phyloP scores from a whole-genome alignment of 1,140 invertebrate genomes.

The Brachionus angularis region DNA sequence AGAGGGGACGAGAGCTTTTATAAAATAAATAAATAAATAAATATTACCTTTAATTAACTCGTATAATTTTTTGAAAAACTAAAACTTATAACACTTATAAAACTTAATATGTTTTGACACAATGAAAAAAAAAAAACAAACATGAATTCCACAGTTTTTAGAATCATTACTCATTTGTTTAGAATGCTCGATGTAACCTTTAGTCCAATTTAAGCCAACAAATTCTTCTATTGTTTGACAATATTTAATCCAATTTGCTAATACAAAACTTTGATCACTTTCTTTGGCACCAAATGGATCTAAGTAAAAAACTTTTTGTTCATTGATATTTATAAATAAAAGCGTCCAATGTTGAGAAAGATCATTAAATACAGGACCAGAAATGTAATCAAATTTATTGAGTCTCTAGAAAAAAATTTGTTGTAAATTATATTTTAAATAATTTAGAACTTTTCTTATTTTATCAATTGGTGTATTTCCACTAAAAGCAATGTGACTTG shows the following conservation, averaged over 20 bases:
- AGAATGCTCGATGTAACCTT: neutral
- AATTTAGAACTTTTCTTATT: neutral
- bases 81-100: too few relatives aligned
- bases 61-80: too few relatives aligned
- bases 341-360: neutral
- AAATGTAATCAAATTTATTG: neutral
- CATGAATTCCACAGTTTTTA: neutral
- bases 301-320: neutral
- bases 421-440: neutral
- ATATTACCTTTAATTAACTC: too few relatives aligned
- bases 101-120: neutral
- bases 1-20: too few relatives aligned
- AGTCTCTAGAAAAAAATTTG: neutral
- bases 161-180: neutral
- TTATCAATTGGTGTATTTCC: neutral
- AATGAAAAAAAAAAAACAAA: neutral
- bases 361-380: neutral
- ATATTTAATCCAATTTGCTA: neutral
- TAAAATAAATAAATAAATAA: too few relatives aligned
- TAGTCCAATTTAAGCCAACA: neutral
- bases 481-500: neutral
- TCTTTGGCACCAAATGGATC: neutral
- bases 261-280: neutral
- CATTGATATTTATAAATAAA: neutral
- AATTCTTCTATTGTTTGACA: neutral